phyloP scores from a whole-genome alignment of 2,797 vertebrate species.

The Hemibagrus guttatus region DNA sequence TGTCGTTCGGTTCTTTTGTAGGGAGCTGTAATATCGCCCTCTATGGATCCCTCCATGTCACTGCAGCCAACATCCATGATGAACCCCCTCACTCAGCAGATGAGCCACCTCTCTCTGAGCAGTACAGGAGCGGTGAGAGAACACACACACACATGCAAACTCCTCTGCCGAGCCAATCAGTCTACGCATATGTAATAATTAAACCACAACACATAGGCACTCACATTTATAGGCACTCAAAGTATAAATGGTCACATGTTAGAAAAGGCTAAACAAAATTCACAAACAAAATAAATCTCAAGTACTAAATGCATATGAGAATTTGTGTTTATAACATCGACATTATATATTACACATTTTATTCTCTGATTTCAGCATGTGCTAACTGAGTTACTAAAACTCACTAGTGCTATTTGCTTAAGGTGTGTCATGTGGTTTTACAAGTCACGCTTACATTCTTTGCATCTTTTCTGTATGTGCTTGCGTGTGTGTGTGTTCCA shows the following conservation, averaged over 20 bases:
- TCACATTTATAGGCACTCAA: background rate
- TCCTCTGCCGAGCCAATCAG: no score
- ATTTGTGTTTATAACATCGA: background rate
- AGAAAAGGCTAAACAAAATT: background rate
- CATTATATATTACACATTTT: no score
- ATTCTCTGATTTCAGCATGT: background rate
- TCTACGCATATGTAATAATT: background rate
- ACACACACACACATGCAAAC: background rate
- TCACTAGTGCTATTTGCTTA: background rate
- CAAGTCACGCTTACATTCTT: slow-evolving; percentile 32
- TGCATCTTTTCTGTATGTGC: slow-evolving; percentile 14
- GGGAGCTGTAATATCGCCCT: slow-evolving; percentile 97
- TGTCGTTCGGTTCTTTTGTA: slow-evolving; percentile 54
- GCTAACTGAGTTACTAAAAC: background rate
- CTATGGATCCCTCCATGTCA: slow-evolving; percentile 97
- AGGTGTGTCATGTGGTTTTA: slow-evolving; percentile 32
- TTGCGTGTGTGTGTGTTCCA: slow-evolving; percentile 57
- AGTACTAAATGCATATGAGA: background rate
- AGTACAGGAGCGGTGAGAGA: slow-evolving; percentile 89
- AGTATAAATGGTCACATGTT: background rate
- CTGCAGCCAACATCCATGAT: slow-evolving; percentile 95
- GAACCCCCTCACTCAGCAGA: slow-evolving; percentile 91
- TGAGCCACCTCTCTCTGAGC: slow-evolving; percentile 94
- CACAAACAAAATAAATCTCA: background rate
- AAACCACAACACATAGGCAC: background rate